Evolutionary conservation across 2,113 vertebrate genomes (phyloP).

Genomic region (Pitta sordida): DNA sequence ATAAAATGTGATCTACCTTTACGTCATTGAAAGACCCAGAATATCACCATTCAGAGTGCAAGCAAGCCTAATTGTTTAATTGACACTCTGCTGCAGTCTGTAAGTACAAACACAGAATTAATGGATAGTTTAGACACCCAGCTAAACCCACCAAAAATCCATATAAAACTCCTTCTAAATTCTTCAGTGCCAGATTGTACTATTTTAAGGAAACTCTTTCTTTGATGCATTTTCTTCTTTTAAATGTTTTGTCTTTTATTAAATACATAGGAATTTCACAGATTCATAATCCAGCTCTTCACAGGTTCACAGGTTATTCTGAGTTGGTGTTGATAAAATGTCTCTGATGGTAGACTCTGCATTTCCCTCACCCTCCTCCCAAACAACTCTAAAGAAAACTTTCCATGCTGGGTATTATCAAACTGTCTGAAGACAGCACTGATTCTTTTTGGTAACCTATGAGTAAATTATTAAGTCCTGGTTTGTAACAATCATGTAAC

Average conservation of each 20-base stretch:
- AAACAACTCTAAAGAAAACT: background rate
- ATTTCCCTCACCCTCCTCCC: background rate
- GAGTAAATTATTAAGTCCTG: background rate
- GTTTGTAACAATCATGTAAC: background rate
- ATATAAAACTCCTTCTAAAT: constrained; percentile 51
- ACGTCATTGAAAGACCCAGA: background rate
- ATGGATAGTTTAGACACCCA: constrained; percentile 22
- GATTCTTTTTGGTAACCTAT: background rate
- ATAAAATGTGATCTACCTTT: background rate
- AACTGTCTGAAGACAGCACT: background rate
- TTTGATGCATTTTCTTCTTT: background rate
- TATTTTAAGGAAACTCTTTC: constrained; percentile 3
- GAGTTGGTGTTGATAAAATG: background rate
- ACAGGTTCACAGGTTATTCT: too few relatives aligned
- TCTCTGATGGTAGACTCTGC: background rate
- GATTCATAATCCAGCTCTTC: background rate
- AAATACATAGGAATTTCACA: background rate
- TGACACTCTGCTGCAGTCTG: background rate
- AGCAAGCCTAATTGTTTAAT: constrained; percentile 33
- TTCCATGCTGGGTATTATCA: background rate
- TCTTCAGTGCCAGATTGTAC: background rate
- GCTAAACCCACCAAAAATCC: constrained; percentile 57
- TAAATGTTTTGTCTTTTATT: background rate
- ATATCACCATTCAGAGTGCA: constrained; percentile 1
- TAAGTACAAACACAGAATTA: constrained; percentile 33